Percentiles rank a stretch among this genome's conserved stretches.
These are phyloP conservation scores for Microplitis deprimator DNA, from an alignment of 2,888 invertebrate genomes.

Conservation along the genomic window DNA sequence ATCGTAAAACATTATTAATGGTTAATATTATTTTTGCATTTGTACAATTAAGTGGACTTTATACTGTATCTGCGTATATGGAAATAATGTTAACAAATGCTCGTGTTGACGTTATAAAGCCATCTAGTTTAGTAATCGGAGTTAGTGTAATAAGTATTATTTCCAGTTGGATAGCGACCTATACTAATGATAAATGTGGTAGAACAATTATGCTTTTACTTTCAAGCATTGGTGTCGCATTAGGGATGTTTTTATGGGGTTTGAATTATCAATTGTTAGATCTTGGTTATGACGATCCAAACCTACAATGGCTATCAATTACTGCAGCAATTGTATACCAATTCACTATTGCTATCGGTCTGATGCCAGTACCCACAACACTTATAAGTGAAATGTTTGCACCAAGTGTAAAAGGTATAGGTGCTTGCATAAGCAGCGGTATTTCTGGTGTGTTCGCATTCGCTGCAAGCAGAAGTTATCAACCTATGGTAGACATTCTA, in stretches of 20 bases:
- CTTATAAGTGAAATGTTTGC: constrained; percentile 62
- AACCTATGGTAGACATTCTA: constrained; percentile 55
- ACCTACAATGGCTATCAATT: constrained; percentile 59
- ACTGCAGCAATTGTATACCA: constrained; percentile 53
- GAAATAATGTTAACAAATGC: constrained; percentile 56
- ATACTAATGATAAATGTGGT: constrained; percentile 50
- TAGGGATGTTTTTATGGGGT: constrained; percentile 51
- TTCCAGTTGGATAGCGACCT: constrained; percentile 55
- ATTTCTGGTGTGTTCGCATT: constrained; percentile 58
- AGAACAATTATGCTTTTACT: constrained; percentile 43
- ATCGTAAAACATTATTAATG: constrained; percentile 51
- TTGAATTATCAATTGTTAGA: constrained; percentile 57
- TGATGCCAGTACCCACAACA: constrained; percentile 57
- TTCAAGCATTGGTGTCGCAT: constrained; percentile 53
- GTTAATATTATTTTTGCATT: constrained; percentile 54
- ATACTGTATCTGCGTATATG: constrained; percentile 56
- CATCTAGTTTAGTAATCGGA: constrained; percentile 57
- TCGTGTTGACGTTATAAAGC: constrained; percentile 50
- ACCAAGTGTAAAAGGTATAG: constrained; percentile 57
- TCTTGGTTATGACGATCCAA: constrained; percentile 48
- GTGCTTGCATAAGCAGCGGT: constrained; percentile 54
- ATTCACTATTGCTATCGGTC: constrained; percentile 51
- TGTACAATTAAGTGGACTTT: constrained; percentile 58
- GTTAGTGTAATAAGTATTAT: constrained; percentile 55
- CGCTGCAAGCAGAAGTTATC: constrained; percentile 56